Percentiles rank a stretch among this genome's conserved stretches.
phyloP scores from a whole-genome alignment of 2,113 vertebrate genomes.

The cattle (Bos taurus) region ARS-UCD2.0 NC_037353.1:51526501-51527000 shows the following conservation, averaged over 20 bases:
- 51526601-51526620: too few species aligned
- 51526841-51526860: not conserved
- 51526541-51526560: not conserved
- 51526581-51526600: too few species aligned
- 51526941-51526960: not conserved
- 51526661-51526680: too few species aligned
- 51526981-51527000: not conserved
- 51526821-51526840: too few species aligned
- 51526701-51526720: too few species aligned
- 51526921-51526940: rapidly evolving
- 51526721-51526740: not conserved
- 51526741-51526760: not conserved
- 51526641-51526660: rapidly evolving
- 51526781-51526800: not conserved
- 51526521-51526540: rapidly evolving
- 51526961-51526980: not conserved
- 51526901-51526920: not conserved
- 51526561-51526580: rapidly evolving
- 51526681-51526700: rapidly evolving
- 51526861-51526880: not conserved
- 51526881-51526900: not conserved
- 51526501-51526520: not conserved
- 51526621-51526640: rapidly evolving
- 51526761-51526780: too few species aligned
- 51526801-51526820: not conserved